phyloP scores from a whole-genome alignment of 2,113 vertebrate species.

The Corynorhinus townsendii region DNA sequence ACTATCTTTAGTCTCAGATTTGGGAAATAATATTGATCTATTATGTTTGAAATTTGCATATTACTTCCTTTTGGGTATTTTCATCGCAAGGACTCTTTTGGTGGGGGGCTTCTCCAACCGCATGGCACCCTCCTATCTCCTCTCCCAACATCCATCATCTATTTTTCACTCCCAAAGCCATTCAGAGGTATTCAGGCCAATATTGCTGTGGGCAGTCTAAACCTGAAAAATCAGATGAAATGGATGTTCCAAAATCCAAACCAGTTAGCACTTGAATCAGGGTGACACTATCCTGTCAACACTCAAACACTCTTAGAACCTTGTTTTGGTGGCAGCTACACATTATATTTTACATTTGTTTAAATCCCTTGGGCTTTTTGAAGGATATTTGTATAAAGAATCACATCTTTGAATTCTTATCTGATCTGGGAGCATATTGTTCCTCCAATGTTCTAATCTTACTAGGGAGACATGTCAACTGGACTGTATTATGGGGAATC shows the following conservation, averaged over 20 bases:
- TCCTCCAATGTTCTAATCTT: slow-evolving; percentile 74
- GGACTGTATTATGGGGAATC: not conserved
- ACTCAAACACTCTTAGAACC: not conserved
- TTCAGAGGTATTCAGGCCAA: not conserved
- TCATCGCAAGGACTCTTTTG: not conserved
- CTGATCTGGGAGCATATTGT: slow-evolving; percentile 70
- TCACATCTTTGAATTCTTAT: slow-evolving; percentile 75
- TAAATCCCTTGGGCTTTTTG: slow-evolving; percentile 66
- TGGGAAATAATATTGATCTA: not conserved
- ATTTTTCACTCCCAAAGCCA: not conserved
- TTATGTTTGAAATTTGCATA: not conserved
- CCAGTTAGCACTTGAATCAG: slow-evolving; percentile 59
- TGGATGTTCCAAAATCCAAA: slow-evolving; percentile 48
- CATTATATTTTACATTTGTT: slow-evolving; percentile 71
- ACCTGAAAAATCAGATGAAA: not conserved
- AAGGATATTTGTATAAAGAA: slow-evolving; percentile 78
- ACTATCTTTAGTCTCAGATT: not conserved
- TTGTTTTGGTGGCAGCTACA: slow-evolving; percentile 38
- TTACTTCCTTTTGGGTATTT: not conserved
- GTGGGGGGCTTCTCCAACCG: not conserved
- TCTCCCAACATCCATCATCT: not conserved
- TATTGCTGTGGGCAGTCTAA: not conserved
- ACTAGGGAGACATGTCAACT: not conserved
- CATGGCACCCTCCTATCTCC: not conserved
- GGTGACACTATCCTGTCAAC: slow-evolving; percentile 62